Conservation (phyloP, 1,140 invertebrate species). For the Helicoverpa armigera region DNA sequence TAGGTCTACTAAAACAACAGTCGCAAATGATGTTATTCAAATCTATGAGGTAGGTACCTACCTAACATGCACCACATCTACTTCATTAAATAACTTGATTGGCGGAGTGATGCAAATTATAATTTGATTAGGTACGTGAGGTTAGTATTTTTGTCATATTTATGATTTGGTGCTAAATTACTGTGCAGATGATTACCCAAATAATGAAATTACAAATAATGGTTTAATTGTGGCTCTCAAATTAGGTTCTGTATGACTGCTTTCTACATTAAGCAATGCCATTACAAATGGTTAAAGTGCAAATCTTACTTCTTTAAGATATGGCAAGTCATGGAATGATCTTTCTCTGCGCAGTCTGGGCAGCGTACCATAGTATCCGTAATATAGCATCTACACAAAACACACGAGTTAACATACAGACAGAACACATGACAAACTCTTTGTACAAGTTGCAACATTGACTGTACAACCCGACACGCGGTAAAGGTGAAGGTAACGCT, state of each 20-base stretch:
- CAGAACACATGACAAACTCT: constrained; percentile 43
- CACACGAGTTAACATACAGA: constrained; percentile 40
- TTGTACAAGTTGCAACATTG: constrained; percentile 35
- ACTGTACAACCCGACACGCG: background rate
- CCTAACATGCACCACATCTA: too few species aligned
- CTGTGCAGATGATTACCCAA: constrained; percentile 30
- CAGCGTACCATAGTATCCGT: constrained; percentile 89
- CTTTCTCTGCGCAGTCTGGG: constrained; percentile 91
- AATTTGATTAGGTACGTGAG: constrained; percentile 44
- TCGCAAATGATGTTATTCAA: too few species aligned
- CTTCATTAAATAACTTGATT: too few species aligned
- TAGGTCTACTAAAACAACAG: too few species aligned
- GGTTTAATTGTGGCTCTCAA: constrained; percentile 23
- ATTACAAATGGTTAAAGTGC: constrained; percentile 67
- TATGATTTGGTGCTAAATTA: constrained; percentile 5
- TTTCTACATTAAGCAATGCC: constrained; percentile 42
- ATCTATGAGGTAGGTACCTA: too few species aligned
- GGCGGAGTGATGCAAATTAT: constrained; percentile 28
- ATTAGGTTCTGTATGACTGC: constrained; percentile 26
- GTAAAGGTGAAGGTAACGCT: constrained; percentile 39
- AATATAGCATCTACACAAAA: constrained; percentile 88
- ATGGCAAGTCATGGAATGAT: constrained; percentile 90
- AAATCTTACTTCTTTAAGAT: constrained; percentile 88
- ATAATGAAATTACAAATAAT: background rate
- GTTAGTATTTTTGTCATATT: constrained; percentile 12